These are phyloP conservation scores for Heterohyrax brucei DNA, from an alignment of 2,797 vertebrate species.

Conservation along the genomic window DNA sequence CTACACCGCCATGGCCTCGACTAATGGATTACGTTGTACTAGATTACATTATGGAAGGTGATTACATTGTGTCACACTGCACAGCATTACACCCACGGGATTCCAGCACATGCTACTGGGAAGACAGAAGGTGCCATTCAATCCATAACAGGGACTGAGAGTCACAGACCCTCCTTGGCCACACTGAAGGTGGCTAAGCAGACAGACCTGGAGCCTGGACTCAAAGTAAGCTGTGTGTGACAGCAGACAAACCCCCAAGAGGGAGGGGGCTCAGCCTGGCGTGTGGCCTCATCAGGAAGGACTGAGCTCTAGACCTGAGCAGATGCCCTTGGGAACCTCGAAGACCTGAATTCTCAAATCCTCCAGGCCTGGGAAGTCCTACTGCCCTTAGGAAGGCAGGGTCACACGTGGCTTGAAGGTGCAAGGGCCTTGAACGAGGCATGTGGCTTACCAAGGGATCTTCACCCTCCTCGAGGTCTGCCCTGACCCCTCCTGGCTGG, in stretches of 20 bases:
- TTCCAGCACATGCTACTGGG: too few relatives aligned
- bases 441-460: accelerated
- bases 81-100: too few relatives aligned
- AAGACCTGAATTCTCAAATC: accelerated
- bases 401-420: accelerated
- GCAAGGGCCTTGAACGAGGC: accelerated
- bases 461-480: accelerated
- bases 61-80: too few relatives aligned
- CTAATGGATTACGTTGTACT: too few relatives aligned
- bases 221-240: accelerated
- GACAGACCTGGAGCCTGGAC: neutral
- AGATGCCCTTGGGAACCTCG: accelerated
- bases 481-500: neutral
- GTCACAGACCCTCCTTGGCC: neutral
- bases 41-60: too few relatives aligned
- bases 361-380: neutral
- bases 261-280: accelerated
- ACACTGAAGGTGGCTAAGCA: neutral
- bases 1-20: too few relatives aligned
- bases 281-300: accelerated
- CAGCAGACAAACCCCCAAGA: neutral
- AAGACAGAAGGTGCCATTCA: too few relatives aligned
- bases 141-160: too few relatives aligned
- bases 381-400: neutral
- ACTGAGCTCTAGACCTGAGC: neutral